phyloP scores from a whole-genome alignment of 2,113 vertebrate species.

The Mobula birostris region DNA sequence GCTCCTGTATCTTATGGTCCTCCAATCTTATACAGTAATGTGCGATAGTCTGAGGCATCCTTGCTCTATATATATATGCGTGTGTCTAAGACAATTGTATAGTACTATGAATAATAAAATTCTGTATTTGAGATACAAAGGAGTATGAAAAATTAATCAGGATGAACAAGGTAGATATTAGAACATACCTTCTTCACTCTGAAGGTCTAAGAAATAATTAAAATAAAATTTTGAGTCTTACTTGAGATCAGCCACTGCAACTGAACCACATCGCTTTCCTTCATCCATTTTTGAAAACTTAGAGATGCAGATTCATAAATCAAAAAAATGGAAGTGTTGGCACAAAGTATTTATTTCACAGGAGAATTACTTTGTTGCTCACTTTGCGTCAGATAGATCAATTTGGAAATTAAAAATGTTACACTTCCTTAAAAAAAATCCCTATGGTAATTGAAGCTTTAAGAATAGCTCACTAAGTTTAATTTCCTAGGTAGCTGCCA shows the following conservation, averaged over 20 bases:
- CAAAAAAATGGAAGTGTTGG: conserved; percentile 16
- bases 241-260: background rate
- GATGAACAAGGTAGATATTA: background rate
- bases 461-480: background rate
- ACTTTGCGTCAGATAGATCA: background rate
- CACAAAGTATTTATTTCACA: conserved; percentile 1
- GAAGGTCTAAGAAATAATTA: background rate
- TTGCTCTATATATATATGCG: too few species aligned
- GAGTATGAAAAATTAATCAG: background rate
- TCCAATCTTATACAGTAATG: too few species aligned
- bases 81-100: too few species aligned
- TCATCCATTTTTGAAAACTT: background rate
- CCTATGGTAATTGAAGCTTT: background rate
- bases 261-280: background rate
- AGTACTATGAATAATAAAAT: background rate
- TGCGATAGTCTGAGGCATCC: too few species aligned
- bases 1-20: too few species aligned
- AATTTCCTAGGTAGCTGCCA: background rate
- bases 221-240: background rate
- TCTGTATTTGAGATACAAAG: background rate
- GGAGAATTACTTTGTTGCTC: background rate
- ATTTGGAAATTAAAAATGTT: conserved; percentile 7
- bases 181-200: background rate
- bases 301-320: background rate
- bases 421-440: background rate